Evolutionary conservation across 2,797 vertebrate species (phyloP), one percentile per base, ranked within the genome.

Genomic region (Megaceryle alcyon): DNA sequence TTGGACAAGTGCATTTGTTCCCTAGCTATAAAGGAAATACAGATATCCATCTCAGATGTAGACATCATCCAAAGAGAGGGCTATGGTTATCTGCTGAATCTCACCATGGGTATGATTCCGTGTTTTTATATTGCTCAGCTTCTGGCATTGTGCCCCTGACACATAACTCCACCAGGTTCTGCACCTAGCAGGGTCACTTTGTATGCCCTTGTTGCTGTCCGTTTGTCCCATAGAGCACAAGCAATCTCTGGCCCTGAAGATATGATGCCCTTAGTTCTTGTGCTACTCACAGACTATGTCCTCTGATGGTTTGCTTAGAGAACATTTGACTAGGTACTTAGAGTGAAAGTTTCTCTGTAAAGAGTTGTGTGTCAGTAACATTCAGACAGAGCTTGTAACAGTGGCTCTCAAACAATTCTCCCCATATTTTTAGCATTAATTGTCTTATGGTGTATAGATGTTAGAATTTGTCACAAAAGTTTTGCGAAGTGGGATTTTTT

Each of bases 221-320:
- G 3, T 17, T 17, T 65, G 16, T 66, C 44, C 35, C 35, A 12
- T 1, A 72, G 11, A 73, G 29, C 21, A 37, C 23, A 83, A 75
- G 17, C 7, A 41, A 2, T 5, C 25, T 8, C 13, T 18, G 31
- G 49, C 12, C 41, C 31, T 5, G 3, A 33, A 83, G 33, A 70
- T 6, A 6, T 3, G 17, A 13, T 70, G 23, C 12, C 19, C 14
- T 68, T 1, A 3, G 17, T 12, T 48, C 0, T 2, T 49, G 35
- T 69, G n/a, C 8, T 69, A 31, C n/a, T 82, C 26, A 37, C 12
- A 75, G 51, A 20, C 20, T 46, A 71, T 23, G 12, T 57, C 60
- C 53, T 43, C 17, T 14, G 13, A 10, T 41, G 28, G 15, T 73
- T 78, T 91, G 44, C 57, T 60, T 26, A 39, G 64, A 28, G 23